Conservation (phyloP, 2,888 invertebrate genomes). For the Laspeyria flexula region DNA sequence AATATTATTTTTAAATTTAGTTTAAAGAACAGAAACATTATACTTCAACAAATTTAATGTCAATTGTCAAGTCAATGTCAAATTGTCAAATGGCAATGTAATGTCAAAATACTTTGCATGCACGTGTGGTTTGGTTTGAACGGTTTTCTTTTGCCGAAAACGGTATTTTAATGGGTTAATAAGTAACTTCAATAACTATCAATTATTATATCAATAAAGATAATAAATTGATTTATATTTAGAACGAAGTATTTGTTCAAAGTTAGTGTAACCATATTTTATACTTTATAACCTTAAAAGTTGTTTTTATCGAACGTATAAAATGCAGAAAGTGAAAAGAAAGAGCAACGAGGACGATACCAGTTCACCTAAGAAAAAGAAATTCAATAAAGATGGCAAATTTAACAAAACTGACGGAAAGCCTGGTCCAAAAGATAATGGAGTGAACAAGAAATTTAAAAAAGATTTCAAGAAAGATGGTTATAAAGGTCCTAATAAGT, state of each 20-base stretch:
- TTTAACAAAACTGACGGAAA: constrained; percentile 25
- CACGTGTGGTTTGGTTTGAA: neutral
- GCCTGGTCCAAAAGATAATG: constrained; percentile 21
- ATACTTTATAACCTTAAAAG: constrained; percentile 33
- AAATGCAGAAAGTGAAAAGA: constrained; percentile 76
- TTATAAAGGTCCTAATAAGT: constrained; percentile 37
- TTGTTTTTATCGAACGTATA: constrained; percentile 24
- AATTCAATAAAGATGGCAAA: constrained; percentile 51
- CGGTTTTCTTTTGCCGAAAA: no score
- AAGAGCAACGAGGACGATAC: constrained; percentile 56
- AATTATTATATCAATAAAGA: no score
- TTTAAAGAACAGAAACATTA: no score
- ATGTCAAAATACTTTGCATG: neutral
- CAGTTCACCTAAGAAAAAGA: constrained; percentile 64
- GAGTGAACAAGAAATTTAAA: constrained; percentile 27
- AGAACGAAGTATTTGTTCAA: no score
- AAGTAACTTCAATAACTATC: no score
- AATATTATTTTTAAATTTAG: no score
- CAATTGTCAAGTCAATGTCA: neutral
- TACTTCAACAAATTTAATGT: no score
- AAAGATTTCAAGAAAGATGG: constrained; percentile 35
- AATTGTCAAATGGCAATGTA: no score
- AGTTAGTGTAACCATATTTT: neutral
- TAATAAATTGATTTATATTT: no score
- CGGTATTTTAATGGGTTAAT: no score